Base-by-base conservation (phyloP, 2,888 invertebrate genomes). In the Drosophila paucipuncta region DNA sequence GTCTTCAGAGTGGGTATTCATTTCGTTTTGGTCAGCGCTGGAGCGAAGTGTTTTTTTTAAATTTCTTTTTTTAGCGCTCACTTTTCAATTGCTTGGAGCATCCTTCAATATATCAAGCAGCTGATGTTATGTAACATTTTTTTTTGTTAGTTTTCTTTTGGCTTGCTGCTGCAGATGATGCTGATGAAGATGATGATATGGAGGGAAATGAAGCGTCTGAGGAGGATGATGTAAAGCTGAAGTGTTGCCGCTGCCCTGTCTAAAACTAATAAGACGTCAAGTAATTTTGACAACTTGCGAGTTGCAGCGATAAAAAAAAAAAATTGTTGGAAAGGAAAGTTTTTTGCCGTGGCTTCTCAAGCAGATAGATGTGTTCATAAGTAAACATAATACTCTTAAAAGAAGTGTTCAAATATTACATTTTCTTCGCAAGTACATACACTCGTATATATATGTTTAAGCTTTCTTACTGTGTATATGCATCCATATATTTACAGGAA, bases 241-340 rank as follows among this genome's bases (percentile, higher is more conserved):
- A 87, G 79, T 84, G 73, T 54, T 57, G 68, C 73, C 54, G 74
- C 62, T 64, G 76, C 50, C 62, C 58, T 55, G 71, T 68, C 82
- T 54, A 73, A 90, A 85, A 90, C 85, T 86, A 86, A 86, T 86
- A 86, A 90, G 90, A 86, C 90, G 89, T 90, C 90, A 90, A 85
- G 89, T 83, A 85, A 76, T 88, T 86, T 88, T 81, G 85, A 88
- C 85, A 85, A 90, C 88, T 67, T 68, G 76, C 80, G 73, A 83
- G 69, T 83, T 78, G 82, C 52, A 62, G 49, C 47, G 59, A 62
- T 67, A 59, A 64, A 65, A 63, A 65, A 63, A 65, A 63, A 65
- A 6, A 41, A 57, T 55, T 49, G 80, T 80, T 61, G 52, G 57
- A 76, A 76, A 76, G 59, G 52, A 80, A 78, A 80, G 57, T 72